Conservation (phyloP, 2,113 vertebrate species). For the Brachirus orientalis region DNA sequence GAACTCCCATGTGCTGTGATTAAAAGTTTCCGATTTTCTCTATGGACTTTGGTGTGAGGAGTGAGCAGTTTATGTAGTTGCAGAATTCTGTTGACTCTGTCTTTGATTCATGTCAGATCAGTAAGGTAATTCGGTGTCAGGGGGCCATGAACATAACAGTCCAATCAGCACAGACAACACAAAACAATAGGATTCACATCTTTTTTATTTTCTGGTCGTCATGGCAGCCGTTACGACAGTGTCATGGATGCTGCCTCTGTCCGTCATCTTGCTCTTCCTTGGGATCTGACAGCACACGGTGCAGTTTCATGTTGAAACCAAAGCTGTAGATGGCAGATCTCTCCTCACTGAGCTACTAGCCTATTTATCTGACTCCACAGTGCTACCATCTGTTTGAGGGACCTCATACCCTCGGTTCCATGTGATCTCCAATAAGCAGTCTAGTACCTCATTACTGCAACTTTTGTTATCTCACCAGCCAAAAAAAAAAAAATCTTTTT, state of each 20-base stretch:
- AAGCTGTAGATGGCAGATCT: not conserved
- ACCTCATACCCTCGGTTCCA: constrained; percentile 29
- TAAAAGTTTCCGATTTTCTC: no score
- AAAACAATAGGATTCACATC: constrained; percentile 1
- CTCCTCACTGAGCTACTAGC: constrained; percentile 39
- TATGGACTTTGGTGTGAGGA: no score
- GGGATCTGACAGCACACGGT: not conserved
- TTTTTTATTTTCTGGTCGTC: not conserved
- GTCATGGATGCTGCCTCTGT: no score
- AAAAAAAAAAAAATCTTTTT: not conserved
- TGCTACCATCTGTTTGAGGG: constrained; percentile 62
- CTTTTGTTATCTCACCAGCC: not conserved
- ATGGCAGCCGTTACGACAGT: constrained; percentile 1
- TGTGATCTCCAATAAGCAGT: constrained; percentile 59
- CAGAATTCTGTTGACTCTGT: no score
- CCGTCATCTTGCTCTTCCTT: constrained; percentile 3
- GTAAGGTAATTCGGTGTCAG: no score
- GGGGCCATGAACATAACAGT: no score
- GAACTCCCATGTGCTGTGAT: no score
- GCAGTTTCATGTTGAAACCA: constrained; percentile 4
- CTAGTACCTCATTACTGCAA: constrained; percentile 34
- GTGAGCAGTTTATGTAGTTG: no score
- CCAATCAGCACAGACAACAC: no score
- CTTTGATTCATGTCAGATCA: no score
- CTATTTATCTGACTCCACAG: constrained; percentile 55